Evolutionary conservation across 2,113 vertebrate species (phyloP).

Genomic region (Nesoenas mayeri): DNA sequence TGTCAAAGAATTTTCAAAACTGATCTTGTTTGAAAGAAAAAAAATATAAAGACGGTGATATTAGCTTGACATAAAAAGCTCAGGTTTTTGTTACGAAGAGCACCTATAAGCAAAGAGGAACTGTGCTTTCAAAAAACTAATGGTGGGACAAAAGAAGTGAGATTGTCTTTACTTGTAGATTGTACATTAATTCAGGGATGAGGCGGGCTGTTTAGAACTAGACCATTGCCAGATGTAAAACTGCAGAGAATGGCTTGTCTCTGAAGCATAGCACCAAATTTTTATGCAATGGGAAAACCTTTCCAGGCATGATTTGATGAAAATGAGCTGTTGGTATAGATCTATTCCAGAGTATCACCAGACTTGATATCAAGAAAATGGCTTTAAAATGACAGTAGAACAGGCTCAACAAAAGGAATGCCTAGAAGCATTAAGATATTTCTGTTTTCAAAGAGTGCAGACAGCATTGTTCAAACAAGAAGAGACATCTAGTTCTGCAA

Average conservation of each 20-base stretch:
- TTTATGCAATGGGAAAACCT: neutral
- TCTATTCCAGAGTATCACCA: neutral
- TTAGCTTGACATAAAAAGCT: constrained; percentile 67
- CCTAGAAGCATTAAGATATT: neutral
- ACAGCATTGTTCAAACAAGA: neutral
- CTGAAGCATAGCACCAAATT: neutral
- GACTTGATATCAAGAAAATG: neutral
- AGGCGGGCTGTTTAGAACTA: constrained; percentile 50
- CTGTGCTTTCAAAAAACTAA: constrained; percentile 64
- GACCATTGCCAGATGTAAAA: constrained; percentile 42
- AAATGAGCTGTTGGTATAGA: neutral
- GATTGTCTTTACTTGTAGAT: constrained; percentile 55
- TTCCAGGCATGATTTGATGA: neutral
- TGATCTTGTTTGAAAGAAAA: constrained; percentile 47
- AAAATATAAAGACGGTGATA: constrained; percentile 61
- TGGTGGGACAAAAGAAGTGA: constrained; percentile 50
- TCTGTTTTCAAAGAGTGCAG: neutral
- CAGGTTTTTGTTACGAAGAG: constrained; percentile 72
- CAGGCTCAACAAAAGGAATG: neutral
- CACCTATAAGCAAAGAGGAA: constrained; percentile 47
- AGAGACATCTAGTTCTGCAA: neutral
- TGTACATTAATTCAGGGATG: constrained; percentile 26
- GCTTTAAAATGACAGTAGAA: neutral
- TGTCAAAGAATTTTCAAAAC: constrained; percentile 39
- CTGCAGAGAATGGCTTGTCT: neutral